Base-by-base conservation (phyloP, 2,797 vertebrate genomes). In the Mus spretus region DNA sequence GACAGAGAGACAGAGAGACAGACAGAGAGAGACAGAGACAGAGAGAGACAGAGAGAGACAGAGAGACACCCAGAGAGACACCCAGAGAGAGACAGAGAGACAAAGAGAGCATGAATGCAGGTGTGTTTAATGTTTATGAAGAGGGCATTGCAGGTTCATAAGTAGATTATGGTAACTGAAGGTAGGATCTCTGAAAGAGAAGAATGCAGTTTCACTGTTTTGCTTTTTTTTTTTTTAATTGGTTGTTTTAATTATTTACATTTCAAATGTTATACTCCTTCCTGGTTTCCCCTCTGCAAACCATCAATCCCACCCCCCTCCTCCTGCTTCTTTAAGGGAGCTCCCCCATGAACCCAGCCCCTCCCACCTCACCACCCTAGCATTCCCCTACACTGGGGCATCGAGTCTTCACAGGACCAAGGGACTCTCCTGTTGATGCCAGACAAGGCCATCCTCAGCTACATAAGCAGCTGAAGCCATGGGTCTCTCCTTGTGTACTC, bases 271-370 rank as follows among this genome's bases (percentile, higher is more conserved):
- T n/a, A 10, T 72, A 7, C 17, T 8, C 17, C 8, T 70, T 34
- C 31, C 31, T 37, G 8, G 70, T 37, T 72, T 72, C 17, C n/a
- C 70, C 17, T 72, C 3, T 3, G 17, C 17, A 72, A 72, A 9
- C 7, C 6, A 0, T 7, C 2, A 9, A 72, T 3, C 3, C 3
- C 17, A 3, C 34, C 19, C 34, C 34, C 15, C 3, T 17, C 1
- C 6, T 3, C 15, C 7, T 37, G 34, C 34, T 70, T 72, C 34
- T 72, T 37, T 72, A 7, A n/a, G 6, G 67, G n/a, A 19, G 8
- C 34, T 70, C 34, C 7, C 14, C 15, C 15, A 67, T 13, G 13
- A 6, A 15, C 34, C 31, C 2, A n/a, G 14, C 6, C 65, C 15
- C 6, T 70, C 2, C 31, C 8, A 37, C 17, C 34, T 72, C 67